These are phyloP conservation scores for Lasioglossum pauxillum DNA, from an alignment of 2,888 invertebrate species.

Conservation along the genomic window DNA sequence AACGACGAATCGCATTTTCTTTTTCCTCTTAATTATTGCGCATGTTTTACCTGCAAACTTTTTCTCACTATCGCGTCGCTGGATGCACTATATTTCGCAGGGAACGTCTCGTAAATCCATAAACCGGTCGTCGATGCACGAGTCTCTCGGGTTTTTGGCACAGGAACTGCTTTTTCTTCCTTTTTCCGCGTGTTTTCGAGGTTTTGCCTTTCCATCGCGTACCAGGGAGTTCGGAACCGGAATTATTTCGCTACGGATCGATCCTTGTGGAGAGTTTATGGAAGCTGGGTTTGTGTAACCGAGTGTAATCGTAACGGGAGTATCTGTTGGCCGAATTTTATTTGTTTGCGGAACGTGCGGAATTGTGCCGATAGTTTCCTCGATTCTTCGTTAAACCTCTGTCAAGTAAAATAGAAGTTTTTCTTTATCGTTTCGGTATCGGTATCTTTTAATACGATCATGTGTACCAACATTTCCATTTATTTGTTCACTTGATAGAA, in stretches of 20 bases:
- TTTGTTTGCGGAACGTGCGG: not conserved
- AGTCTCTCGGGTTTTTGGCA: not conserved
- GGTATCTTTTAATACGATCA: not conserved
- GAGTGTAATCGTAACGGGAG: not conserved
- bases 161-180: not conserved
- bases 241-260: not conserved
- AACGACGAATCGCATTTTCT: not conserved
- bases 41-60: not conserved
- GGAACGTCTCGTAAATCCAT: conserved; percentile 2
- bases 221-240: not conserved
- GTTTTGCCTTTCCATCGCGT: not conserved
- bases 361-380: not conserved
- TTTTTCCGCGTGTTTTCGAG: not conserved
- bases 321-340: not conserved
- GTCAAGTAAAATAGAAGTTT: not conserved
- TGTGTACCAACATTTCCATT: not conserved
- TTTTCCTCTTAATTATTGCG: not conserved
- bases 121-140: conserved; percentile 8
- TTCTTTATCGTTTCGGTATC: not conserved
- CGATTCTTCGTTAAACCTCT: not conserved
- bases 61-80: not conserved
- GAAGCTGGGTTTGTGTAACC: not conserved
- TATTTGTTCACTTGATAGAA: not conserved
- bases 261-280: not conserved
- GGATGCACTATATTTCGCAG: not conserved